Base-by-base conservation (phyloP, 2,888 invertebrate species). In the Cerastis rubricosa region DNA sequence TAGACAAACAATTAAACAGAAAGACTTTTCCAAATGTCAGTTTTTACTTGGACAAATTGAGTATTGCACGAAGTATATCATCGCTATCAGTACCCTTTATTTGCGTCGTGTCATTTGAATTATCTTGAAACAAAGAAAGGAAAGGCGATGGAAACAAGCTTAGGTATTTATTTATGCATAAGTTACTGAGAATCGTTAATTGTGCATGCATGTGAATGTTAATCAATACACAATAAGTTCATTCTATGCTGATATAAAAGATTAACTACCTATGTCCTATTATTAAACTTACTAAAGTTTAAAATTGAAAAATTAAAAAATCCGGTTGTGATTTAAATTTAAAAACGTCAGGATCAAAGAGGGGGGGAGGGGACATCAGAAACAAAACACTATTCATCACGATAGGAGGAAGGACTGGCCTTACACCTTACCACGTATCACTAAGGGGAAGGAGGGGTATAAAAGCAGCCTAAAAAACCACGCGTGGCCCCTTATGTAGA, bases 91-190 rank as follows among this genome's bases (percentile, higher is more conserved):
- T 78, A 63, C 25, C 45, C 63, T 83, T 65, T n/a, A n/a, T 84
- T 57, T 29, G 54, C 29, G 63, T 54, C 54, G 49, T 61, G 35
- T 59, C 22, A 85, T 70, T 66, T 8, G 66, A 47, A 85, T 81
- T 85, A n/a, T 74, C 66, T 57, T 29, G 40, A 69, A 69, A 74
- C 85, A 65, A 85, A 74, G 59, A 80, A 85, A 81, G 75, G 81
- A 81, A 81, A 74, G 69, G 49, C 65, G 47, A 51, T 70, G 64
- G 73, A 69, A 81, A 81, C 65, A 70, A 45, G 68, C 35, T 35
- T 43, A 43, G 43, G 17, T 64, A 49, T 43, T 57, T 43, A 45
- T 54, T 57, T 43, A 84, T 84, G 66, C 54, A 65, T 57, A 49
- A 25, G 64, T 68, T 64, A 72, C 85, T 25, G 43, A 61, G 57